Evolutionary conservation across 2,888 invertebrate species (phyloP).

Genomic region (Willowsia nigromaculata): DNA sequence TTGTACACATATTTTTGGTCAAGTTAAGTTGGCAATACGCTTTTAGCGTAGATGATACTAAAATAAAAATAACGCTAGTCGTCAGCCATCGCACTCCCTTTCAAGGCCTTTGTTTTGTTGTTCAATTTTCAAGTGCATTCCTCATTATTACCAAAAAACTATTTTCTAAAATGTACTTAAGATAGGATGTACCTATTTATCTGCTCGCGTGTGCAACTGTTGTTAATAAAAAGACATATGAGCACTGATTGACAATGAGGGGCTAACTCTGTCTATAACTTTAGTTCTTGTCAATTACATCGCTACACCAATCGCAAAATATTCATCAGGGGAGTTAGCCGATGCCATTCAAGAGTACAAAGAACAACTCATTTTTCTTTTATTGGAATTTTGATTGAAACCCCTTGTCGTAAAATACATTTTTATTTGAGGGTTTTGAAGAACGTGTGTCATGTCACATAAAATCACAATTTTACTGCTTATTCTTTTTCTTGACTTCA

Average conservation of each 20-base stretch:
- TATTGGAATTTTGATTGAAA: constrained; percentile 43
- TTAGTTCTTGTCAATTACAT: constrained; percentile 15
- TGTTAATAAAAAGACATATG: not conserved
- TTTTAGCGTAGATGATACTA: not conserved
- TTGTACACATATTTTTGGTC: too few species aligned
- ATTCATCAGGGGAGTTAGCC: not conserved
- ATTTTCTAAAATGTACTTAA: constrained; percentile 8
- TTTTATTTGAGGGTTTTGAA: constrained; percentile 18
- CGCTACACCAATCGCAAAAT: not conserved
- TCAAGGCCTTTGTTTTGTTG: constrained; percentile 20
- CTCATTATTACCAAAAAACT: not conserved
- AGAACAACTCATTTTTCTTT: constrained; percentile 20
- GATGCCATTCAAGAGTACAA: not conserved
- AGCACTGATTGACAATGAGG: constrained; percentile 5
- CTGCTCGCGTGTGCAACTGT: not conserved
- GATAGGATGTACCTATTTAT: not conserved
- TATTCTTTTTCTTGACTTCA: not conserved
- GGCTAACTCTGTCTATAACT: not conserved
- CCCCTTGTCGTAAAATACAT: constrained; percentile 11
- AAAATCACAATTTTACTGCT: not conserved
- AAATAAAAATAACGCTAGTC: not conserved
- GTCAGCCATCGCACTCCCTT: not conserved
- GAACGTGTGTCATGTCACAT: constrained; percentile 19
- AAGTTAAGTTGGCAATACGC: not conserved
- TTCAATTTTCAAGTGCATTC: constrained; percentile 25